Evolutionary conservation across 2,888 invertebrate genomes (phyloP).

Genomic region (Xanthia togata): DNA sequence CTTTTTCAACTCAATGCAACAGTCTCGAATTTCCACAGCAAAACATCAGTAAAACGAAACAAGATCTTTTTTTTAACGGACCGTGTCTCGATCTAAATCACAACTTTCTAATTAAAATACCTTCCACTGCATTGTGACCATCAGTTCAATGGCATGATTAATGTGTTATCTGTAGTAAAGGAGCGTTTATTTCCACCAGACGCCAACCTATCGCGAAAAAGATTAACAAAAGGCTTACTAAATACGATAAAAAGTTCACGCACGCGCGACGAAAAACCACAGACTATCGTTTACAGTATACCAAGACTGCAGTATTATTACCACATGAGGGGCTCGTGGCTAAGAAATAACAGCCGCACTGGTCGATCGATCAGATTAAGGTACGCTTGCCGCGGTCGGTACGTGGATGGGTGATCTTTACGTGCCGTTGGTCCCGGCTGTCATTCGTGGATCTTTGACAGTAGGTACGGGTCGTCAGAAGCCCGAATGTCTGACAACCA

Average conservation of each 20-base stretch:
- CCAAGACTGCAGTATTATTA: neutral
- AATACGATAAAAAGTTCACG: conserved; percentile 34
- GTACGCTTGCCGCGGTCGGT: neutral
- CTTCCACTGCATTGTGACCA: conserved; percentile 52
- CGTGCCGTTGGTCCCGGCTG: neutral
- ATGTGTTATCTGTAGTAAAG: conserved; percentile 53
- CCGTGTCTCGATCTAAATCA: conserved; percentile 48
- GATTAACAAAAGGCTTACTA: conserved; percentile 47
- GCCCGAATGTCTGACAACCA: too few species aligned
- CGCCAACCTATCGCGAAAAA: conserved; percentile 21
- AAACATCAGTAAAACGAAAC: conserved; percentile 16
- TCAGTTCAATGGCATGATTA: conserved; percentile 66
- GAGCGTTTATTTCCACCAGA: conserved; percentile 64
- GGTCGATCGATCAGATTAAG: too few species aligned
- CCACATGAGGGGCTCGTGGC: too few species aligned
- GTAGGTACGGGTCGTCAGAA: too few species aligned
- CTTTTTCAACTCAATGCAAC: neutral
- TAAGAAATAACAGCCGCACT: too few species aligned
- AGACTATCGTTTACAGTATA: conserved; percentile 7
- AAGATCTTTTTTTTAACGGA: conserved; percentile 16
- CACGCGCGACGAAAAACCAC: conserved; percentile 23
- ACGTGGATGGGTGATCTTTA: neutral
- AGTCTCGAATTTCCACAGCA: neutral
- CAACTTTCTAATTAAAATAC: conserved; percentile 64
- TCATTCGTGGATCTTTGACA: too few species aligned